Conservation (phyloP, 2,797 vertebrate species). For the Anableps anableps region DNA sequence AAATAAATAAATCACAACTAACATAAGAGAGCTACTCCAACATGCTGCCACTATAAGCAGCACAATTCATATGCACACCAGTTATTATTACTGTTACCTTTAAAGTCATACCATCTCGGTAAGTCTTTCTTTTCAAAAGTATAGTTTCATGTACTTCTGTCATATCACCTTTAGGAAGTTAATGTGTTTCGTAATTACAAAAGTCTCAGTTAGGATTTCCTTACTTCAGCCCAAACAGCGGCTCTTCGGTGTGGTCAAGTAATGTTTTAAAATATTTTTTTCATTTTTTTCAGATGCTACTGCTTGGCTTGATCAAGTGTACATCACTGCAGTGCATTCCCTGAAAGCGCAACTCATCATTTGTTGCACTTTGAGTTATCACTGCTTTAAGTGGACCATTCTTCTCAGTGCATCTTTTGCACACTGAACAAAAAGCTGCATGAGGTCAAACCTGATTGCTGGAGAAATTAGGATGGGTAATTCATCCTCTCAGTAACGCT, state of each 20-base stretch:
- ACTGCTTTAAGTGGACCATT: slow-evolving; percentile 22
- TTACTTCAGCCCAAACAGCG: not conserved
- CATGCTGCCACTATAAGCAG: not conserved
- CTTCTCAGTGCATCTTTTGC: not conserved
- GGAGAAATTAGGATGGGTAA: slow-evolving; percentile 37
- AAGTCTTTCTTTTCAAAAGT: not conserved
- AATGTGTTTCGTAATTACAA: not conserved
- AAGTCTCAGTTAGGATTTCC: not conserved
- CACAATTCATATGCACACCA: not conserved
- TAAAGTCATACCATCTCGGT: too few relatives aligned
- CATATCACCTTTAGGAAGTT: not conserved
- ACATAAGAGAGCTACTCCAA: not conserved
- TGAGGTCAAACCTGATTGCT: slow-evolving; percentile 30
- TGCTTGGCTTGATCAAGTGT: slow-evolving; percentile 41
- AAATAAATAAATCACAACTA: not conserved
- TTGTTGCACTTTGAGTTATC: slow-evolving; percentile 34
- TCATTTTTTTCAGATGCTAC: slow-evolving; percentile 33
- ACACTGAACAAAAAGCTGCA: slow-evolving; percentile 2
- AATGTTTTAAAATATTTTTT: slow-evolving; percentile 34
- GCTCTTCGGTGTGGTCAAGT: not conserved
- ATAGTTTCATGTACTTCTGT: not conserved
- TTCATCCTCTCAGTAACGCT: slow-evolving; percentile 23
- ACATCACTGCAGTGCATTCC: slow-evolving; percentile 34
- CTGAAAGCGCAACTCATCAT: slow-evolving; percentile 38
- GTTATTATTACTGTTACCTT: not conserved